Evolutionary conservation across 2,797 vertebrate species (phyloP).

Genomic region (Anguilla obscura): DNA sequence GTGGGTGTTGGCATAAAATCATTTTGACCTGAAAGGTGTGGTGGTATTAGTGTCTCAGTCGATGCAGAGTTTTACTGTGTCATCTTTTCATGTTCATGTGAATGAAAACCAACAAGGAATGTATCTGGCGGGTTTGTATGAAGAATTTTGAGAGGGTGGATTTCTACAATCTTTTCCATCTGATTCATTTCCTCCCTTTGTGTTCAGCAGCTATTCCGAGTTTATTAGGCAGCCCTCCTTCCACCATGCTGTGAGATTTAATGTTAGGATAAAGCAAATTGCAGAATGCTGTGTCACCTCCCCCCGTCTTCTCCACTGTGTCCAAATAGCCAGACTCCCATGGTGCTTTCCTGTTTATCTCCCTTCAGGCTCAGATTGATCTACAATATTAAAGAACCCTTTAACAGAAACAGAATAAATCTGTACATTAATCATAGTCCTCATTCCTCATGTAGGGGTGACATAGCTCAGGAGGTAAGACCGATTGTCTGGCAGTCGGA

Average conservation of each 20-base stretch:
- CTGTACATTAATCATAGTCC: neutral
- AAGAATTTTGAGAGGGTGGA: constrained; percentile 1
- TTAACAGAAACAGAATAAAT: neutral
- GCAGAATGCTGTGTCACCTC: neutral
- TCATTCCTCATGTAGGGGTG: too few species aligned
- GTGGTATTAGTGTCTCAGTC: neutral
- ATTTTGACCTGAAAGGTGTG: neutral
- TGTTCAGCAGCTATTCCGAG: neutral
- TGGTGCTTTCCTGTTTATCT: constrained; percentile 2
- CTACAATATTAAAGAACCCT: neutral
- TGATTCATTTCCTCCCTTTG: constrained; percentile 3
- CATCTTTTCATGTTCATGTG: neutral
- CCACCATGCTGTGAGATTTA: neutral
- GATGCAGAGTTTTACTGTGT: neutral
- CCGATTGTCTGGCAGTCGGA: too few species aligned
- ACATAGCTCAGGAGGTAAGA: too few species aligned
- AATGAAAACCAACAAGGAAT: neutral
- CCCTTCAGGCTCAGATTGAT: neutral
- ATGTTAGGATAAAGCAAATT: constrained; percentile 14
- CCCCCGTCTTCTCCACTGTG: neutral
- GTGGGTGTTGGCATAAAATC: neutral
- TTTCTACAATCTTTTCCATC: neutral
- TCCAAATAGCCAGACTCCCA: neutral
- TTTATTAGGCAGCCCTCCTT: neutral
- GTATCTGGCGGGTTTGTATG: neutral